Evolutionary conservation across 2,797 vertebrate species (phyloP).

Genomic region (Halcyon smyrnensis): DNA sequence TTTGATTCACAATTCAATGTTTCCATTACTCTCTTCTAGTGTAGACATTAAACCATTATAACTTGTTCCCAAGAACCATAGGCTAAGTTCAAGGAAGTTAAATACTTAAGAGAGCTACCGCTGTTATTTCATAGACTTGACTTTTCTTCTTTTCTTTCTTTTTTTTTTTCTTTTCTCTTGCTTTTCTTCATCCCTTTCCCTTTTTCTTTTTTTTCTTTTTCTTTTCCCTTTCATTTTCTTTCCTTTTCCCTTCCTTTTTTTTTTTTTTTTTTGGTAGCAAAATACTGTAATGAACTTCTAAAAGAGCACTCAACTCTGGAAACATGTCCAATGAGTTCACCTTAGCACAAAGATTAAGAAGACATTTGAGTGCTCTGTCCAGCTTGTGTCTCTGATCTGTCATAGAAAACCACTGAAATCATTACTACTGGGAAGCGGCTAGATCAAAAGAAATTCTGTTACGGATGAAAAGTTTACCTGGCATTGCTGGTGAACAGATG

Average conservation of each 20-base stretch:
- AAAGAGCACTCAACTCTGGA: background rate
- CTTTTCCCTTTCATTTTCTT: no score
- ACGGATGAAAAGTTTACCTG: background rate
- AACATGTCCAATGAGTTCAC: background rate
- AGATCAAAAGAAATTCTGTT: background rate
- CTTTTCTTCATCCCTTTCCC: no score
- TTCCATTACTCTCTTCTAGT: conserved; percentile 17
- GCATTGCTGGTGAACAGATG: background rate
- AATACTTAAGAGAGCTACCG: background rate
- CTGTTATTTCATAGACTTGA: background rate
- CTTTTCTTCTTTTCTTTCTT: no score
- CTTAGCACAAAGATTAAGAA: background rate
- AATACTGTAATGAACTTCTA: background rate
- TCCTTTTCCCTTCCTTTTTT: no score
- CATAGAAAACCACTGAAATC: background rate
- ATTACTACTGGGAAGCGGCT: background rate
- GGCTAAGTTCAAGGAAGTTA: background rate
- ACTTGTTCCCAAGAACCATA: background rate
- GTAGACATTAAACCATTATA: conserved; percentile 7
- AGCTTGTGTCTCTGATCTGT: background rate
- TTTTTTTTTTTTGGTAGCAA: background rate
- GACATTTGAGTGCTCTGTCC: background rate
- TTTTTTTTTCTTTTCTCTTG: no score
- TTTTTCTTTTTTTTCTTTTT: no score
- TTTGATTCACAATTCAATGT: conserved; percentile 1